A percentile compares a stretch with the other conserved stretches of the same genome.
phyloP scores from a whole-genome alignment of 2,113 vertebrate species.

The Melanostigma gelatinosum region DNA sequence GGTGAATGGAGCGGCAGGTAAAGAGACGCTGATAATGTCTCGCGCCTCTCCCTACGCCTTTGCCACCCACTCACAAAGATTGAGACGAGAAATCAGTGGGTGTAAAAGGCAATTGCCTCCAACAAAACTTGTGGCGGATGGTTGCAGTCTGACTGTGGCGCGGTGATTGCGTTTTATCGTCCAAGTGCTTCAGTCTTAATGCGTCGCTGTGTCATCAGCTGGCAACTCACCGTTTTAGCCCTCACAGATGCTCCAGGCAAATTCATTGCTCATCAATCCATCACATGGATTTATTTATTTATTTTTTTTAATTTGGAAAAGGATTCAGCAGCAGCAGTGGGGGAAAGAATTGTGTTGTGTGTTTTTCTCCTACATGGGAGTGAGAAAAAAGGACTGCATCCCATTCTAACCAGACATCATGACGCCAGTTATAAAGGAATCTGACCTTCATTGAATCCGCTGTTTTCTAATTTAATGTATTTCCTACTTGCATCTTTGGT shows the following conservation, averaged over 20 bases:
- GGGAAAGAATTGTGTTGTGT: slow-evolving; percentile 15
- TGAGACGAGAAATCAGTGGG: slow-evolving; percentile 62
- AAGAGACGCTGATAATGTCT: slow-evolving; percentile 40
- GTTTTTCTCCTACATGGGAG: neutral
- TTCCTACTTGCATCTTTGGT: neutral
- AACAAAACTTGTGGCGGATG: slow-evolving; percentile 53
- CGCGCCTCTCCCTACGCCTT: slow-evolving; percentile 22
- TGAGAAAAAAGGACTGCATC: neutral
- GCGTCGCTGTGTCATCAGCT: slow-evolving; percentile 60
- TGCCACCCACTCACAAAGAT: slow-evolving; percentile 40
- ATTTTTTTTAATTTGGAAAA: slow-evolving; percentile 52
- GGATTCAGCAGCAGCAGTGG: slow-evolving; percentile 12
- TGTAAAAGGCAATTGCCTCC: slow-evolving; percentile 67
- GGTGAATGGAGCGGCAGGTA: slow-evolving; percentile 62
- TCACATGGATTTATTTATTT: slow-evolving; percentile 58
- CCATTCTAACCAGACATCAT: slow-evolving; percentile 4
- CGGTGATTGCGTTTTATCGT: slow-evolving; percentile 67
- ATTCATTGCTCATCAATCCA: slow-evolving; percentile 74
- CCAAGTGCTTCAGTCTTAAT: slow-evolving; percentile 58
- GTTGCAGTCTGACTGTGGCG: slow-evolving; percentile 46
- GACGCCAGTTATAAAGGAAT: neutral
- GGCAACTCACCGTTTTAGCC: slow-evolving; percentile 55
- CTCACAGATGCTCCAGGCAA: slow-evolving; percentile 55
- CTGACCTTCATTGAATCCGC: neutral
- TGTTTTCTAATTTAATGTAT: neutral